Percentiles rank a stretch among this genome's conserved stretches.
Conservation (phyloP, 2,797 vertebrate species). For the Sebastes diploproa region DNA sequence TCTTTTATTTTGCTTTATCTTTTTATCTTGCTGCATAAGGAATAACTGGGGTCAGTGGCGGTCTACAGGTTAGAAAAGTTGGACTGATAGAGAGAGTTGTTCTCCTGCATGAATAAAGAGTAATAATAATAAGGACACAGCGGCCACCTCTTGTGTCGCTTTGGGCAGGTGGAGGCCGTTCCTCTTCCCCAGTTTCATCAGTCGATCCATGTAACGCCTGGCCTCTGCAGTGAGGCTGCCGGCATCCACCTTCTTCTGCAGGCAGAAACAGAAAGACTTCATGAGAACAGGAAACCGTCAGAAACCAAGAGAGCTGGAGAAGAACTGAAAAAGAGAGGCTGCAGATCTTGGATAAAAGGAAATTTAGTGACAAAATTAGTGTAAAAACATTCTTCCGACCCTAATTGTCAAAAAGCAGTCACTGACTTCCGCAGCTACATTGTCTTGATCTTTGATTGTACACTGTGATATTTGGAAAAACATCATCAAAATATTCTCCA, state of each 20-base stretch:
- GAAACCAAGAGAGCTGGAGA: neutral
- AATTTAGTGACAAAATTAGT: neutral
- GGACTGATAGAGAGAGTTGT: no score
- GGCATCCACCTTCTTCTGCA: conserved; percentile 83
- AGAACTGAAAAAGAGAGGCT: neutral
- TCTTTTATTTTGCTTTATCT: neutral
- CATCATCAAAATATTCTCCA: neutral
- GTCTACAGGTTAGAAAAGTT: neutral
- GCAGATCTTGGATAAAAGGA: neutral
- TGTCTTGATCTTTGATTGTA: no score
- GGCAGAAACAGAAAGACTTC: neutral
- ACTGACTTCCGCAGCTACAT: neutral
- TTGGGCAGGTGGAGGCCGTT: conserved; percentile 92
- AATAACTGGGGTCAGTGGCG: neutral
- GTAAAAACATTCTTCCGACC: neutral
- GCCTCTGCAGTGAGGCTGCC: conserved; percentile 83
- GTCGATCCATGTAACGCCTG: conserved; percentile 89
- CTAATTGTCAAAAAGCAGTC: neutral
- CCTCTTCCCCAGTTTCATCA: conserved; percentile 89
- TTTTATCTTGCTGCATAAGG: neutral
- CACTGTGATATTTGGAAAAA: no score
- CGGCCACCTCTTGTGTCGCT: conserved; percentile 88
- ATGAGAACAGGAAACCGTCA: neutral
- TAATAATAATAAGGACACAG: neutral
- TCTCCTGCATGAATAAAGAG: neutral